Percentiles rank a stretch among this genome's conserved stretches.
phyloP scores from a whole-genome alignment of 2,797 vertebrate species.

The Characodon lateralis region DNA sequence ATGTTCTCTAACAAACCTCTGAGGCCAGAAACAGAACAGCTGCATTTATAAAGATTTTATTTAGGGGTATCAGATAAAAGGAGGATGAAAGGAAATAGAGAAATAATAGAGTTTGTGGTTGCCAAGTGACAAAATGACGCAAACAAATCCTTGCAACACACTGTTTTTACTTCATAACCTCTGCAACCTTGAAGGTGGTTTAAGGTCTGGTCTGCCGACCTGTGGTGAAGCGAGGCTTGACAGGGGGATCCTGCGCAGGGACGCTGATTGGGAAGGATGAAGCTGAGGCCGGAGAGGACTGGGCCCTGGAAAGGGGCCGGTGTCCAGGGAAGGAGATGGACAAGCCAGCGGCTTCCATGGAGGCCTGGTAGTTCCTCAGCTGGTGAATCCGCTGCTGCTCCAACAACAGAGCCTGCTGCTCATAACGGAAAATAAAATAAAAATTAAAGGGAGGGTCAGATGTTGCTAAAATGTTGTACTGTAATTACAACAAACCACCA shows the following conservation, averaged over 20 bases:
- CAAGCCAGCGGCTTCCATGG: conserved; percentile 93
- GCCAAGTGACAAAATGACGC: too few relatives aligned
- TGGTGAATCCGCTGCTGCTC: conserved; percentile 98
- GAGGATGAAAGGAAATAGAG: too few relatives aligned
- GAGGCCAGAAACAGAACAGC: too few relatives aligned
- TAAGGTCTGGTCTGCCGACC: conserved; percentile 72
- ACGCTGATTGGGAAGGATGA: conserved; percentile 90
- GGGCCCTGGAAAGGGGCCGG: conserved; percentile 93
- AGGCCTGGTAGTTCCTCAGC: conserved; percentile 95
- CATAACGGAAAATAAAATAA: neutral
- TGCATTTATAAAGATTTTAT: too few relatives aligned
- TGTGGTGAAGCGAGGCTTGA: conserved; percentile 94
- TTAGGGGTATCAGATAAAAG: too few relatives aligned
- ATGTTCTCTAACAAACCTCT: too few relatives aligned
- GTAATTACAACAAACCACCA: conserved; percentile 46
- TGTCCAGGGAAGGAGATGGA: conserved; percentile 89
- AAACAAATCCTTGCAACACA: too few relatives aligned
- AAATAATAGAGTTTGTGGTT: too few relatives aligned
- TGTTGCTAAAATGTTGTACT: conserved; percentile 5
- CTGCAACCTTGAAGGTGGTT: neutral
- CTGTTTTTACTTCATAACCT: neutral
- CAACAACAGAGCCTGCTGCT: conserved; percentile 93
- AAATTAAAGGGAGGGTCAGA: neutral
- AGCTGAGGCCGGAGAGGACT: conserved; percentile 93
- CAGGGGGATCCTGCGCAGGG: conserved; percentile 83